phyloP scores from a whole-genome alignment of 2,888 invertebrate genomes.

The Cylindroiulus punctatus region DNA sequence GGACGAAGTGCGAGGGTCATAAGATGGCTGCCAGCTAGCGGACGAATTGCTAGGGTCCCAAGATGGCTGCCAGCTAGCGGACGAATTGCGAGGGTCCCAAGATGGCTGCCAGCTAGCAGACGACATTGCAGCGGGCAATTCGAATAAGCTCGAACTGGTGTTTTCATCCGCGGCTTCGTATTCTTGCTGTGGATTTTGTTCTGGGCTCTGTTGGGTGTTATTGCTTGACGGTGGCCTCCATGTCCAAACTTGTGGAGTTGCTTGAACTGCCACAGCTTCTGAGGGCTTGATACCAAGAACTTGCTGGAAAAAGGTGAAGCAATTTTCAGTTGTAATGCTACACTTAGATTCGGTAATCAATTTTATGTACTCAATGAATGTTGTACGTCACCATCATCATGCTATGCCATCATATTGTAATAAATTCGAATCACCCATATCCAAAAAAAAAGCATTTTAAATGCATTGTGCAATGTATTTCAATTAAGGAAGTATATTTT shows the following conservation, averaged over 20 bases:
- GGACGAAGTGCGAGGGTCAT: no score
- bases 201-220: background rate
- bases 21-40: background rate
- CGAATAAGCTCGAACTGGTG: background rate
- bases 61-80: background rate
- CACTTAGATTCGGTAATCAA: no score
- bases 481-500: no score
- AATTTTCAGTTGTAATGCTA: no score
- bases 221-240: background rate
- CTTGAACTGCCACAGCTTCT: background rate
- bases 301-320: background rate
- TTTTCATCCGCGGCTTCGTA: background rate
- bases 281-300: background rate
- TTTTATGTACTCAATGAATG: no score
- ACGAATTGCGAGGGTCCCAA: no score
- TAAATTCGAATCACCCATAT: no score
- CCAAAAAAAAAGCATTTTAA: no score
- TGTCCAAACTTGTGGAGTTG: background rate
- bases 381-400: no score
- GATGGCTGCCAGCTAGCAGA: background rate
- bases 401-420: no score
- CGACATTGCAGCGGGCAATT: background rate
- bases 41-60: background rate
- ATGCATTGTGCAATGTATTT: no score
- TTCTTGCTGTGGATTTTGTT: background rate